Evolutionary conservation across 2,113 vertebrate genomes (phyloP).

Genomic region (Indicator maculatus): DNA sequence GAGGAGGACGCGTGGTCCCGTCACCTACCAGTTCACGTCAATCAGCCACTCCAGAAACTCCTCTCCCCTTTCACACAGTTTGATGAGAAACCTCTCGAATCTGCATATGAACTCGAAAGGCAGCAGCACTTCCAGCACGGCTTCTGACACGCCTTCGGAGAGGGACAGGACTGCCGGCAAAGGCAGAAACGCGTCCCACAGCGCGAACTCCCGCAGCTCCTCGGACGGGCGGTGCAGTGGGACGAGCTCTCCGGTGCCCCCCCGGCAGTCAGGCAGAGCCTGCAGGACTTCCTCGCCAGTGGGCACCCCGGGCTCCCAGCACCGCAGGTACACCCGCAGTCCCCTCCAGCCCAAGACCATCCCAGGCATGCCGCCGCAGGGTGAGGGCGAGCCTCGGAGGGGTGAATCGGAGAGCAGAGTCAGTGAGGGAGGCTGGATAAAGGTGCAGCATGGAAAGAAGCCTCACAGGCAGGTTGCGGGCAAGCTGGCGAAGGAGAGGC

Average conservation of each 20-base stretch:
- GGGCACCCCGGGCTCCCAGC: neutral
- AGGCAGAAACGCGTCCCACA: conserved; percentile 51
- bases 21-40: conserved; percentile 63
- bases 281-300: conserved; percentile 30
- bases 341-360: conserved; percentile 69
- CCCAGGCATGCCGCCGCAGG: conserved; percentile 84
- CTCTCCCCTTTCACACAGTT: conserved; percentile 82
- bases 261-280: conserved; percentile 39
- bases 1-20: conserved; percentile 75
- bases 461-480: conserved; percentile 73
- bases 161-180: conserved; percentile 76
- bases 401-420: conserved; percentile 78
- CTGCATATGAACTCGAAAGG: conserved; percentile 91
- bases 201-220: conserved; percentile 69
- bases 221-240: conserved; percentile 56
- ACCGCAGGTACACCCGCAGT: conserved; percentile 69
- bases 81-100: conserved; percentile 83
- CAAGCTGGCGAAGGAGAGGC: conserved; percentile 81
- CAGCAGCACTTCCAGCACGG: conserved; percentile 90
- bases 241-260: conserved; percentile 30
- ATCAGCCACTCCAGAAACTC: conserved; percentile 86
- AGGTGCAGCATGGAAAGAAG: conserved; percentile 88
- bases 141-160: conserved; percentile 85
- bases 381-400: conserved; percentile 50
- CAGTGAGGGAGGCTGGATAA: conserved; percentile 90